These are phyloP conservation scores for Muricea muricata DNA, from an alignment of 92 coral and sea anemone genomes.

Conservation along the genomic window DNA sequence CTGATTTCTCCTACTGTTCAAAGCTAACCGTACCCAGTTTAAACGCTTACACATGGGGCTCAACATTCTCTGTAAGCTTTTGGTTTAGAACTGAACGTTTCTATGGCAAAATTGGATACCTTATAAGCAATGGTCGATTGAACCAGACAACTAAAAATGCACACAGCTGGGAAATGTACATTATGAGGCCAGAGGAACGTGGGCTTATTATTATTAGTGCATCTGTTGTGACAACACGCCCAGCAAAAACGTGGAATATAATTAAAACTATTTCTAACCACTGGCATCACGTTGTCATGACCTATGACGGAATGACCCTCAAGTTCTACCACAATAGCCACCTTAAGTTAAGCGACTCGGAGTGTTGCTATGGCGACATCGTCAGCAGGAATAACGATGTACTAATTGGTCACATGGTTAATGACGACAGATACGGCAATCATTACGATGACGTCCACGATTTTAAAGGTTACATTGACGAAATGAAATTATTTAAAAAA, in stretches of 20 bases:
- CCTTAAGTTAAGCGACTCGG: neutral
- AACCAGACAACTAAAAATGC: neutral
- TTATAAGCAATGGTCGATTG: neutral
- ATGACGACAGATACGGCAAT: neutral
- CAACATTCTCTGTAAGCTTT: neutral
- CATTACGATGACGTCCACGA: neutral
- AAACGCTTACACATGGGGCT: neutral
- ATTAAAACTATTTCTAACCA: neutral
- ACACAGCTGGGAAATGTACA: neutral
- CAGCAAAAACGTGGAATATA: neutral
- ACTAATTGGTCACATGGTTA: neutral
- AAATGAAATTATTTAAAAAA: neutral
- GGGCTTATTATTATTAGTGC: neutral
- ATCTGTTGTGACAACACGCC: neutral
- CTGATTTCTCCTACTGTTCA: neutral
- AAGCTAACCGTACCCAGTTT: neutral
- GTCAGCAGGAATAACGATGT: neutral
- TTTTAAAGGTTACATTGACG: constrained; percentile 1
- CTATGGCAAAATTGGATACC: neutral
- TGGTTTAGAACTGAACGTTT: neutral
- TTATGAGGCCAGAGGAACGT: neutral
- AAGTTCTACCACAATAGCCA: neutral
- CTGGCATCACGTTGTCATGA: neutral
- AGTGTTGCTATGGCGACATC: neutral
- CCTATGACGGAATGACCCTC: neutral